phyloP scores from a whole-genome alignment of 2,888 invertebrate species.

The Napeogenes inachia region DNA sequence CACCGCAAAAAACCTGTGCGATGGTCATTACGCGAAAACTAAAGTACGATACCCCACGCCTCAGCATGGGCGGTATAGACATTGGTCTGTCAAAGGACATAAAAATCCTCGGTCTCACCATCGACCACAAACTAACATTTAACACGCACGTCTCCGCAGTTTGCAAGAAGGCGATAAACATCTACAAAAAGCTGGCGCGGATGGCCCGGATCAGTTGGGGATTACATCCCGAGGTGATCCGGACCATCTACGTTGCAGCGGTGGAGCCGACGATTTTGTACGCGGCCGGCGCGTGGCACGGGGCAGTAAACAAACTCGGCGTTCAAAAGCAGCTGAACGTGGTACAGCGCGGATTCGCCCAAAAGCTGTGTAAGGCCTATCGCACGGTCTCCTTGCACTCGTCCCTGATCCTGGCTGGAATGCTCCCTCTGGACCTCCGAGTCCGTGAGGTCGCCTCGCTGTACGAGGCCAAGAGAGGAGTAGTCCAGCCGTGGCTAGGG shows the following conservation, averaged over 20 bases:
- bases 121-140: conserved; percentile 16
- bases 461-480: conserved; percentile 28
- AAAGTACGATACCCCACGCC: conserved; percentile 7
- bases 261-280: conserved; percentile 26
- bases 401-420: conserved; percentile 25
- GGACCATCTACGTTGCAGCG: conserved; percentile 20
- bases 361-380: conserved; percentile 23
- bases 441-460: conserved; percentile 25
- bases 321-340: conserved; percentile 15
- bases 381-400: conserved; percentile 27
- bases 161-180: conserved; percentile 17
- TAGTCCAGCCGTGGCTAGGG: conserved; percentile 11
- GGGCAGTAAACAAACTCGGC: conserved; percentile 11
- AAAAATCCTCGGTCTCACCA: conserved; percentile 12
- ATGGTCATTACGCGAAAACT: background rate
- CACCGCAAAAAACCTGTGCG: conserved; percentile 6
- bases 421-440: conserved; percentile 30
- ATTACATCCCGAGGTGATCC: conserved; percentile 16
- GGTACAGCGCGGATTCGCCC: conserved; percentile 22
- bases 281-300: conserved; percentile 22
- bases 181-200: conserved; percentile 18
- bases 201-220: conserved; percentile 18
- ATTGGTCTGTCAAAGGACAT: conserved; percentile 1
- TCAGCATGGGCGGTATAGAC: conserved; percentile 12
- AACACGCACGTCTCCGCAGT: conserved; percentile 4